Evolutionary conservation across 1,140 invertebrate species (phyloP), one percentile per base, ranked within the genome.

Genomic region (Oscheius sp.): DNA sequence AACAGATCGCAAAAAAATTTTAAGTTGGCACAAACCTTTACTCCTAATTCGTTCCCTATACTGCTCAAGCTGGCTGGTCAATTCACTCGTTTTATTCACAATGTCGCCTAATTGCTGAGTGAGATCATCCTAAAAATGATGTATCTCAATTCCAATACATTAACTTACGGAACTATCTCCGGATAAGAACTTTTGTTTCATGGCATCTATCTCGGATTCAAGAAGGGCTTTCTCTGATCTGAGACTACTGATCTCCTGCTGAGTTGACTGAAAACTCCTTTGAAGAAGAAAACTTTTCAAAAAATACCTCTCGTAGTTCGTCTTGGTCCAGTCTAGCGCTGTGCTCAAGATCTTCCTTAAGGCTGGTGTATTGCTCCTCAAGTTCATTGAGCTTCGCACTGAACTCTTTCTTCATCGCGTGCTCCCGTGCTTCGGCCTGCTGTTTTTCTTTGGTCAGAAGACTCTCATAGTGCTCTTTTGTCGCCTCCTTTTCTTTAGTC

Each of bases 321-420:
- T 72, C 79, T 63, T 79, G 77, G 31, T 80, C 77, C n/a, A 73
- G 64, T 52, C 68, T 64, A 20, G 79, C 69, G 7, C 66, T 68
- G 20, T 74, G 29, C 49, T 83, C 80, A 1, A 83, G 52, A 55
- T 84, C 74, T 23, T 83, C 80, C 35, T 78, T 73, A 3, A 83
- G 70, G 28, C 58, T 74, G 46, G 80, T 83, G 63, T 83, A 84
- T 58, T 83, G 81, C 35, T 83, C 82, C 68, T 83, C 81, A 1
- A 84, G 59, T 49, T 83, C 80, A 75, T 82, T 84, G 29, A 83
- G 68, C 61, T 84, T 84, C 13, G 58, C 66, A 23, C 73, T 79
- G 67, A 83, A 83, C 42, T 84, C 82, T 35, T 78, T 73, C 28
- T 78, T 79, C 62, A 83, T 78, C 1, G 73, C 59, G 29, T 75